A percentile compares a stretch with the other conserved stretches of the same genome.
Conservation (phyloP, 2,888 invertebrate species). For the Scaptomyza tumidula region DNA sequence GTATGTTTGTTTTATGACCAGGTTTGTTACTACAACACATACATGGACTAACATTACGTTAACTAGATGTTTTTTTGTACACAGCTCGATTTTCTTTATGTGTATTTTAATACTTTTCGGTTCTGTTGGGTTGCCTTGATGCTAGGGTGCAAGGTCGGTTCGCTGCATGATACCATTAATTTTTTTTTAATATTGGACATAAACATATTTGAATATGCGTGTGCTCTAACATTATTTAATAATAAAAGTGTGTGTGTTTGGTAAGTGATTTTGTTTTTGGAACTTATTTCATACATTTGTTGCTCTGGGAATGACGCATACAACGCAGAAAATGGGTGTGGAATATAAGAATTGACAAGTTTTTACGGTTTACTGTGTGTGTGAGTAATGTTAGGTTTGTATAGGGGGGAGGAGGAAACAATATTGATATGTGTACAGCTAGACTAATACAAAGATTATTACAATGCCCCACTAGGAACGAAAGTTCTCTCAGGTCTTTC, state of each 20-base stretch:
- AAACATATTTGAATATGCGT: conserved; percentile 26
- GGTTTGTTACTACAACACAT: conserved; percentile 38
- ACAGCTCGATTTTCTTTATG: conserved; percentile 16
- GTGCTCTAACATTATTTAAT: conserved; percentile 26
- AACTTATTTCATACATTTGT: conserved; percentile 16
- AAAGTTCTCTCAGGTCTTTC: neutral
- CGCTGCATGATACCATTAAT: conserved; percentile 40
- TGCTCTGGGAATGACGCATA: conserved; percentile 50
- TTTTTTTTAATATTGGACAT: conserved; percentile 16
- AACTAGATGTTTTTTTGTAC: conserved; percentile 11
- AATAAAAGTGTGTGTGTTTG: neutral
- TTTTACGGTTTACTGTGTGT: conserved; percentile 38
- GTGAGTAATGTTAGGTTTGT: conserved; percentile 64
- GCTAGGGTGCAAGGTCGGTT: conserved; percentile 75
- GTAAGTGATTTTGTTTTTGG: neutral
- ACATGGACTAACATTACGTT: conserved; percentile 13
- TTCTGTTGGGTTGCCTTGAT: conserved; percentile 62
- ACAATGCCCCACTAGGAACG: conserved; percentile 1
- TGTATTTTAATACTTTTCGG: neutral
- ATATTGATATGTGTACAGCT: conserved; percentile 9
- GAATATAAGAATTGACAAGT: conserved; percentile 65
- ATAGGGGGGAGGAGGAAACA: neutral
- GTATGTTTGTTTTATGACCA: conserved; percentile 12
- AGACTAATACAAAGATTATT: conserved; percentile 8
- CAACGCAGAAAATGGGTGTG: conserved; percentile 77